phyloP scores from a whole-genome alignment of 2,113 vertebrate genomes.

The Tupaia tana region DNA sequence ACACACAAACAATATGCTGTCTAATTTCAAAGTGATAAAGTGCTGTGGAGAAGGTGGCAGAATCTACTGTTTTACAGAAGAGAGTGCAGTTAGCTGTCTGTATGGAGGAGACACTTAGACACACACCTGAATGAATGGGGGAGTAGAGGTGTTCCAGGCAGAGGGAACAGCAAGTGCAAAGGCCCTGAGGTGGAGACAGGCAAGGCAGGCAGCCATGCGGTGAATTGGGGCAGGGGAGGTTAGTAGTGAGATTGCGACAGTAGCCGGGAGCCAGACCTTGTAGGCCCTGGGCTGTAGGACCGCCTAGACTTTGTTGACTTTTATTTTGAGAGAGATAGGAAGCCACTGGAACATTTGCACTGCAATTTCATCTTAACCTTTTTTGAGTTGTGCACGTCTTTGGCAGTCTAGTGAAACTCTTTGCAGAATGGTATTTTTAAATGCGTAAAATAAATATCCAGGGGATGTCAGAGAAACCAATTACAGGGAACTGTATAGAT shows the following conservation, averaged over 20 bases:
- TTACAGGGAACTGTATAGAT: conserved; percentile 20
- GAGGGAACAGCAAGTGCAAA: neutral
- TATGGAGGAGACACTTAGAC: neutral
- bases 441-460: conserved; percentile 44
- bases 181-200: neutral
- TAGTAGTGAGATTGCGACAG: neutral
- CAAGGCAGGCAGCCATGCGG: accelerated
- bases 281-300: accelerated
- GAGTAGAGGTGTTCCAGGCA: neutral
- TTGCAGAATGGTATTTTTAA: conserved; percentile 29
- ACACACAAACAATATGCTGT: neutral
- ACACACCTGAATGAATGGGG: neutral
- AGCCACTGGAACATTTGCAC: neutral
- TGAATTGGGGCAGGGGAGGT: accelerated
- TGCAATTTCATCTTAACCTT: conserved; percentile 32
- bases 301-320: neutral
- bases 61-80: neutral
- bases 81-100: neutral
- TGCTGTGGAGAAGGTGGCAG: neutral
- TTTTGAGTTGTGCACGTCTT: neutral
- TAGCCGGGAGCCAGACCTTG: neutral
- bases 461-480: conserved; percentile 49
- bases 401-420: neutral
- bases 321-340: neutral
- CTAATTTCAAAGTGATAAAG: neutral